phyloP scores from a whole-genome alignment of 2,888 invertebrate genomes.

The Mimumesa dahlbomi region DNA sequence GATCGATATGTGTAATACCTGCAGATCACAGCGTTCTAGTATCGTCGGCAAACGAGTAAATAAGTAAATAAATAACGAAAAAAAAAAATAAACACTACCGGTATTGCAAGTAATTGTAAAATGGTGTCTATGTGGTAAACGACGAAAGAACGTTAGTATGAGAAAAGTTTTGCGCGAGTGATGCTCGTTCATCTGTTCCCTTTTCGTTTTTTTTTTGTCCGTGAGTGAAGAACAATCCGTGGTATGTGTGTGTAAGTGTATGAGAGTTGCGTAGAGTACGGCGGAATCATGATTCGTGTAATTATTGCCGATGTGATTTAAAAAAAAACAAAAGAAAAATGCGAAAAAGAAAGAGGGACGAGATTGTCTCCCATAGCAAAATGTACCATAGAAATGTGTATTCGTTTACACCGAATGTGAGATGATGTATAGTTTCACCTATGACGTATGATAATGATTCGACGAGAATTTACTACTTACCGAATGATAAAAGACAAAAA shows the following conservation, averaged over 20 bases:
- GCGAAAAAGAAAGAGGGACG: too few relatives aligned
- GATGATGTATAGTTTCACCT: background rate
- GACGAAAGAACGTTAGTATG: background rate
- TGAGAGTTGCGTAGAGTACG: background rate
- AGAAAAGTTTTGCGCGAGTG: too few relatives aligned
- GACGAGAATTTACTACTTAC: background rate
- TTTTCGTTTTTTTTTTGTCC: too few relatives aligned
- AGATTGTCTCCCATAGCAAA: background rate
- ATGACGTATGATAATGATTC: background rate
- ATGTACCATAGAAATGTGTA: background rate
- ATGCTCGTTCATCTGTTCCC: too few relatives aligned
- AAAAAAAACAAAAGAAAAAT: too few relatives aligned
- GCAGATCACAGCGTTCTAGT: slow-evolving; percentile 32
- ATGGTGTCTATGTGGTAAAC: background rate
- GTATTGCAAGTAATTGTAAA: background rate
- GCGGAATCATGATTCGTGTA: background rate
- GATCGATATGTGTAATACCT: slow-evolving; percentile 35
- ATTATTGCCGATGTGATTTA: background rate
- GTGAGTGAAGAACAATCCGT: background rate
- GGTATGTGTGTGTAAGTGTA: background rate
- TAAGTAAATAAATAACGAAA: slow-evolving; percentile 12
- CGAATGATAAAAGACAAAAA: too few relatives aligned
- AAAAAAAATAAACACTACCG: background rate
- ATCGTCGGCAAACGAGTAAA: slow-evolving; percentile 21
- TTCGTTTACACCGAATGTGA: background rate